Conservation (phyloP, 2,113 vertebrate species). For the Symphodus melops region DNA sequence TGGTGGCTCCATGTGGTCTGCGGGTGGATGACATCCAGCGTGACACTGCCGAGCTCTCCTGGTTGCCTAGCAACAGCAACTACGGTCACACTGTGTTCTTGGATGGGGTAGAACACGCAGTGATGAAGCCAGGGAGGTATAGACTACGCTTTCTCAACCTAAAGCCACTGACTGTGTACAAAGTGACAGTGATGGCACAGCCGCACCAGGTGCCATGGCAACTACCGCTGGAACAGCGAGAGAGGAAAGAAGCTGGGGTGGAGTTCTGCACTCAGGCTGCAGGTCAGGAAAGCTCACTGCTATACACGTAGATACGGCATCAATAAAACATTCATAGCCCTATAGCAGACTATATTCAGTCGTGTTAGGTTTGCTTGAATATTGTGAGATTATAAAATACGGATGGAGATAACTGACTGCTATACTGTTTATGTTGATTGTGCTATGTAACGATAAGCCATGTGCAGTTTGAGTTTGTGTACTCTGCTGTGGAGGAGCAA, state of each 20-base stretch:
- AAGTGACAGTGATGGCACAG: conserved; percentile 91
- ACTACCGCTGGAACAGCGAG: conserved; percentile 95
- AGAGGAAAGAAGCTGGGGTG: conserved; percentile 91
- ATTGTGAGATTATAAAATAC: background rate
- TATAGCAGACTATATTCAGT: background rate
- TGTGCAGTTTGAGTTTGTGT: background rate
- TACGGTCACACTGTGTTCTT: conserved; percentile 95
- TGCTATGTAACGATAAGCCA: conserved; percentile 11
- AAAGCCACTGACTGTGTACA: conserved; percentile 91
- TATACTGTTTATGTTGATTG: conserved; percentile 14
- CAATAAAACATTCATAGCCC: conserved; percentile 16
- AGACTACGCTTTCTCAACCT: conserved; percentile 91
- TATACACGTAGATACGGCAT: conserved; percentile 10
- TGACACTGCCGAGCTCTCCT: conserved; percentile 92
- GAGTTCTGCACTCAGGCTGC: conserved; percentile 96
- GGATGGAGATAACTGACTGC: conserved; percentile 6
- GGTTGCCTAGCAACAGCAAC: conserved; percentile 97
- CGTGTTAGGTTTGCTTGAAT: background rate
- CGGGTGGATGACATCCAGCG: conserved; percentile 91
- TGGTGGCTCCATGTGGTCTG: conserved; percentile 91
- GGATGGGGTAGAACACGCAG: conserved; percentile 90
- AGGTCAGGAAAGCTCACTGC: conserved; percentile 83
- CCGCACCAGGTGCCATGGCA: conserved; percentile 99
- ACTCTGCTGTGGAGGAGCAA: conserved; percentile 36
- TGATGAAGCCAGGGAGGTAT: conserved; percentile 88